Evolutionary conservation across 2,888 invertebrate genomes (phyloP).

Genomic region (Nymphalis polychloros): DNA sequence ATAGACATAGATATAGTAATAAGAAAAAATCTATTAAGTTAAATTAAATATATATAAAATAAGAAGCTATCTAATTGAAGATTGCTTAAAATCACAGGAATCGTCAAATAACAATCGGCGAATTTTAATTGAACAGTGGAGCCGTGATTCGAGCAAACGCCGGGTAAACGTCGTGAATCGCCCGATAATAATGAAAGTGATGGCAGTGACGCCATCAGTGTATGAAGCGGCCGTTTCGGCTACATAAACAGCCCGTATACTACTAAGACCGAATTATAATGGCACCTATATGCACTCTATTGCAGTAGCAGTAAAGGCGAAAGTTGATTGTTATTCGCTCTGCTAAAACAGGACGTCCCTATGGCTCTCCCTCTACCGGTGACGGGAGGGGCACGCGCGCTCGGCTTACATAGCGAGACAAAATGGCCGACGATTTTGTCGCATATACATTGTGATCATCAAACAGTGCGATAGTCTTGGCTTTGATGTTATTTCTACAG

Average conservation of each 20-base stretch:
- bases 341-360: slow-evolving; percentile 47
- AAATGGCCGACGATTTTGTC: slow-evolving; percentile 75
- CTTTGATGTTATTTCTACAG: not conserved
- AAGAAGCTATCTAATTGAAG: no score
- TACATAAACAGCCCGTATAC: slow-evolving; percentile 82
- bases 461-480: slow-evolving; percentile 10
- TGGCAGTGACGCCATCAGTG: slow-evolving; percentile 78
- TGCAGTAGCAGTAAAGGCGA: slow-evolving; percentile 45
- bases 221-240: slow-evolving; percentile 82
- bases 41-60: no score
- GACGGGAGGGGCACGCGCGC: slow-evolving; percentile 65
- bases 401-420: slow-evolving; percentile 68
- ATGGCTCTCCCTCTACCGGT: slow-evolving; percentile 61
- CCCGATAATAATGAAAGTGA: slow-evolving; percentile 83
- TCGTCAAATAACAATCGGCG: slow-evolving; percentile 65
- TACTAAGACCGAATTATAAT: slow-evolving; percentile 50
- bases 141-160: slow-evolving; percentile 71
- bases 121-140: slow-evolving; percentile 75
- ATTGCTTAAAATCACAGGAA: slow-evolving; percentile 33
- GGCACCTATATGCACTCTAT: slow-evolving; percentile 35
- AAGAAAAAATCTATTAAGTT: no score
- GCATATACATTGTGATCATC: slow-evolving; percentile 35
- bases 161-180: slow-evolving; percentile 80
- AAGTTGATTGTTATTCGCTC: slow-evolving; percentile 45
- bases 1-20: no score